These are phyloP conservation scores for Echeneis naucrates DNA, from an alignment of 2,797 vertebrate species.

Conservation along the genomic window DNA sequence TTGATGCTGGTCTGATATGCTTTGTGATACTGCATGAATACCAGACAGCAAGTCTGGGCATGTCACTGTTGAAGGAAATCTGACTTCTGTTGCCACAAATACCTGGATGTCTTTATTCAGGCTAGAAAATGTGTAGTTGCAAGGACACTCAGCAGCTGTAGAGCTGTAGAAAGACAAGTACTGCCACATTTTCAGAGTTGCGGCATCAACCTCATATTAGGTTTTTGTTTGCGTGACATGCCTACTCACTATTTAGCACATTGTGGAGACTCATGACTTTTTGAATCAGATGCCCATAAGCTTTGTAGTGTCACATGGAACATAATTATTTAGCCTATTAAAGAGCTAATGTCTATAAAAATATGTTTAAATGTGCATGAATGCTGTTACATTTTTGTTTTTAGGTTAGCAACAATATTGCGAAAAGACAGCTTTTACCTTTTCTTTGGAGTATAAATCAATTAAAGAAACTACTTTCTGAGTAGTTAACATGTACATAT, in stretches of 20 bases:
- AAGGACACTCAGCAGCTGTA: not conserved
- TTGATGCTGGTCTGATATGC: conserved; percentile 18
- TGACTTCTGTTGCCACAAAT: conserved; percentile 13
- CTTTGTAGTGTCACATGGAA: not conserved
- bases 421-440: conserved; percentile 35
- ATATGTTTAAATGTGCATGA: not conserved
- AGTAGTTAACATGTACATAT: conserved; percentile 21
- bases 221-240: no score
- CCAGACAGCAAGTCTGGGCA: not conserved
- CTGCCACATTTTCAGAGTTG: no score
- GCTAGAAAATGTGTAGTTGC: not conserved
- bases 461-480: conserved; percentile 10
- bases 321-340: not conserved
- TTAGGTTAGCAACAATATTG: not conserved
- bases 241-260: conserved; percentile 14
- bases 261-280: not conserved
- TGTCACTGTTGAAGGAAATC: not conserved
- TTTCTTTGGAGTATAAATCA: conserved; percentile 10
- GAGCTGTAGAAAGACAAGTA: no score
- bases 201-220: no score
- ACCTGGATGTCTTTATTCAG: conserved; percentile 13
- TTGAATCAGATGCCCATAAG: not conserved
- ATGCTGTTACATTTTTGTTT: conserved; percentile 1
- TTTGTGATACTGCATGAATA: conserved; percentile 13
- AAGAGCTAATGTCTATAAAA: not conserved